These are phyloP conservation scores for Syngnathus rostellatus DNA, from an alignment of 2,797 vertebrate species.

Conservation along the genomic window DNA sequence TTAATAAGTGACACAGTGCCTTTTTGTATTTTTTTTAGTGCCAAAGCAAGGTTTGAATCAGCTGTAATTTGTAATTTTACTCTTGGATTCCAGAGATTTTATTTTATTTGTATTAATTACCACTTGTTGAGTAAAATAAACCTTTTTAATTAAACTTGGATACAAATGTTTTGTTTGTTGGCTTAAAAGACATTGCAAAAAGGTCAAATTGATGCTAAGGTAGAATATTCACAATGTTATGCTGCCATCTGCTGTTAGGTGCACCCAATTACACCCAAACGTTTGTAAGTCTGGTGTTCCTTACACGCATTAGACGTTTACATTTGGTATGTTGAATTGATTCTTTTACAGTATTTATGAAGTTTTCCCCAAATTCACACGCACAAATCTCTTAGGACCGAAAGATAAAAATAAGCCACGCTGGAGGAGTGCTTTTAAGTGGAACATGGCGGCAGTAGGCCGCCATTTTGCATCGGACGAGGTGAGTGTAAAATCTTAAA, in stretches of 20 bases:
- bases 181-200: not conserved
- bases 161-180: constrained; percentile 42
- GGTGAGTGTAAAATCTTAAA: too few species aligned
- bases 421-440: too few species aligned
- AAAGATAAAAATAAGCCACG: too few species aligned
- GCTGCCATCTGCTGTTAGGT: constrained; percentile 51
- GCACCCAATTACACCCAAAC: not conserved
- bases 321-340: too few species aligned
- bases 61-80: constrained; percentile 53
- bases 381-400: too few species aligned
- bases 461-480: too few species aligned
- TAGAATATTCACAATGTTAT: constrained; percentile 15
- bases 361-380: too few species aligned
- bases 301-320: too few species aligned
- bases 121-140: constrained; percentile 65
- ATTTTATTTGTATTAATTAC: constrained; percentile 66
- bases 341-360: too few species aligned
- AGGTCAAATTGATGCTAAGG: not conserved
- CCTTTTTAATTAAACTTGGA: not conserved
- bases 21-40: constrained; percentile 64
- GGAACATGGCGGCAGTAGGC: too few species aligned
- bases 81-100: constrained; percentile 55
- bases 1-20: constrained; percentile 64
- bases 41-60: constrained; percentile 55
- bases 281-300: not conserved